phyloP scores from a whole-genome alignment of 2,113 vertebrate genomes.

The Perccottus glenii region DNA sequence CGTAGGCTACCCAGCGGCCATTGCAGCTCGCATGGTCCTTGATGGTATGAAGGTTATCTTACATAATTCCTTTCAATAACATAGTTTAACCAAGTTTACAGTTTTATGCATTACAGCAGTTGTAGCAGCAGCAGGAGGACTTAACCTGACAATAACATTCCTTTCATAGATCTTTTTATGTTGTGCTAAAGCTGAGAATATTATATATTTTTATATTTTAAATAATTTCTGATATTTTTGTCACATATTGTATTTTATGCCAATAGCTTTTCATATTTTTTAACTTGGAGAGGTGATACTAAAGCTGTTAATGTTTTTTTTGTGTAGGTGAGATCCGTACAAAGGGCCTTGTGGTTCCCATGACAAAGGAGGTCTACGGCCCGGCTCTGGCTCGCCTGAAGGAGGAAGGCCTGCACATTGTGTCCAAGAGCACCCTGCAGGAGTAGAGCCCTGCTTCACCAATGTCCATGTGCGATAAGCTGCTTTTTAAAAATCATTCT shows the following conservation, averaged over 20 bases:
- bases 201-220: too few relatives aligned
- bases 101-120: too few relatives aligned
- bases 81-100: too few relatives aligned
- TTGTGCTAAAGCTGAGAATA: too few relatives aligned
- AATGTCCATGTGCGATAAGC: background rate
- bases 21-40: constrained; percentile 92
- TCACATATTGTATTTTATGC: too few relatives aligned
- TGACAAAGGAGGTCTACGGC: constrained; percentile 88
- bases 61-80: too few relatives aligned
- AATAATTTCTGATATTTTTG: too few relatives aligned
- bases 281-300: background rate
- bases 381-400: constrained; percentile 85
- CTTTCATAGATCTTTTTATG: too few relatives aligned
- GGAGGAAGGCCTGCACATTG: constrained; percentile 87
- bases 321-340: constrained; percentile 87
- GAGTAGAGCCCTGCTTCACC: constrained; percentile 48
- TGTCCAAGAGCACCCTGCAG: constrained; percentile 78
- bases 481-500: too few relatives aligned
- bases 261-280: too few relatives aligned
- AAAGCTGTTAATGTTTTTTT: background rate
- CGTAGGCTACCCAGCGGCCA: constrained; percentile 92
- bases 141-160: too few relatives aligned
- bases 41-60: constrained; percentile 82
- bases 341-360: constrained; percentile 89
- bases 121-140: too few relatives aligned